Percentiles rank a stretch among this genome's conserved stretches.
Conservation (phyloP, 2,888 invertebrate genomes). For the Hermaeophaga mercurialis region DNA sequence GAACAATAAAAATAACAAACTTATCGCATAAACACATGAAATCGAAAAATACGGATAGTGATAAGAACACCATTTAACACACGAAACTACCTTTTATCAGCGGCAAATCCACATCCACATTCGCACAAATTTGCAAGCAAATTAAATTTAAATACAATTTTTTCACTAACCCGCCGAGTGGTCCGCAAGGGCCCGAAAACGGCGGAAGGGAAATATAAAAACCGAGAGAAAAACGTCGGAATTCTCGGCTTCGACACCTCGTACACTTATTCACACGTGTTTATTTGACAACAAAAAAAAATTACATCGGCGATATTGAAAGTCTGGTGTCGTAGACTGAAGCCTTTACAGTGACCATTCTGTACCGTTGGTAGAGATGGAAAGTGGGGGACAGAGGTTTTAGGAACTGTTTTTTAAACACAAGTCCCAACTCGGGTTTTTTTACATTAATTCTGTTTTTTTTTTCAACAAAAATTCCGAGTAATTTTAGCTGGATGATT, state of each 20-base stretch:
- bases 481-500: too few species aligned
- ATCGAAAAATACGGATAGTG: background rate
- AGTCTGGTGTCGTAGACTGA: constrained; percentile 17
- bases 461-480: too few species aligned
- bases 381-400: background rate
- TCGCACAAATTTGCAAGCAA: background rate
- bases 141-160: background rate
- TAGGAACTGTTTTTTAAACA: background rate
- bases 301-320: constrained; percentile 1
- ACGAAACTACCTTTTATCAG: constrained; percentile 6
- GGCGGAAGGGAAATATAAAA: background rate
- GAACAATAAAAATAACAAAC: constrained; percentile 2
- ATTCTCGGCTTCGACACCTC: background rate
- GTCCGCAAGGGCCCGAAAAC: background rate
- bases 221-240: background rate
- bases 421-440: background rate
- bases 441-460: too few species aligned
- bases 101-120: background rate
- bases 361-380: constrained; percentile 17
- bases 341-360: constrained; percentile 15
- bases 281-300: constrained; percentile 21
- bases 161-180: background rate
- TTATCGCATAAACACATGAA: constrained; percentile 11
- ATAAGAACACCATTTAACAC: constrained; percentile 4
- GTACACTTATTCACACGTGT: constrained; percentile 18